Evolutionary conservation across 2,888 invertebrate genomes (phyloP), one percentile per base, ranked within the genome.

Genomic region (Crepidodera aurea): DNA sequence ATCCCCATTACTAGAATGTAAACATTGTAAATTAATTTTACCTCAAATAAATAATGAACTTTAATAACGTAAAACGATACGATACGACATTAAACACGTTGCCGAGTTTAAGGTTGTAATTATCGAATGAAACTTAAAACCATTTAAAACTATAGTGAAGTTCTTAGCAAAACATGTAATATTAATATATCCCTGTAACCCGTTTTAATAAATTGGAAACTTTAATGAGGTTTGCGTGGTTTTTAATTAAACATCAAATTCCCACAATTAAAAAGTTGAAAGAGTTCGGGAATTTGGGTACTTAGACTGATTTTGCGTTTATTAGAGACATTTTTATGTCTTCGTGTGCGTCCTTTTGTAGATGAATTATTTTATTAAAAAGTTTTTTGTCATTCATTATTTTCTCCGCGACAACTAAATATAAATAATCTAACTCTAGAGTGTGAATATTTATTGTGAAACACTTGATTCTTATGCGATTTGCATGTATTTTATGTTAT

Each of bases 41-140:
- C 22, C 22, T 22, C 22, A 22, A 34, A 34, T 34, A 34, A 34
- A 34, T 34, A n/a, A 34, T 34, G 13, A 51, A 19, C 19, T 34
- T 51, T 34, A 13, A 18, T 37, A 34, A 51, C 5, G 34, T 32
- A 39, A 51, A 51, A 25, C 39, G 12, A 39, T 39, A 16, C 15
- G 12, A n/a, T 37, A 51, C 6, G 37, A 37, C 51, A 51, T n/a
- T 3, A 34, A 34, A 51, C 39, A 29, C 39, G 25, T 39, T 51
- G 39, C 25, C 6, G 22, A 51, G 10, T 25, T 50, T 51, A 25
- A 39, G 25, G 51, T 37, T 15, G 25, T 51, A 51, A 51, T 51
- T 51, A 51, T 37, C 51, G 51, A 51, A 51, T 34, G 51, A 22
- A 51, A 51, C 51, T 51, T 51, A 22, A 51, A 51, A 51, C 51